Percentiles rank a stretch among this genome's conserved stretches.
phyloP scores from a whole-genome alignment of 2,113 vertebrate species.

The Pangasianodon hypophthalmus region DNA sequence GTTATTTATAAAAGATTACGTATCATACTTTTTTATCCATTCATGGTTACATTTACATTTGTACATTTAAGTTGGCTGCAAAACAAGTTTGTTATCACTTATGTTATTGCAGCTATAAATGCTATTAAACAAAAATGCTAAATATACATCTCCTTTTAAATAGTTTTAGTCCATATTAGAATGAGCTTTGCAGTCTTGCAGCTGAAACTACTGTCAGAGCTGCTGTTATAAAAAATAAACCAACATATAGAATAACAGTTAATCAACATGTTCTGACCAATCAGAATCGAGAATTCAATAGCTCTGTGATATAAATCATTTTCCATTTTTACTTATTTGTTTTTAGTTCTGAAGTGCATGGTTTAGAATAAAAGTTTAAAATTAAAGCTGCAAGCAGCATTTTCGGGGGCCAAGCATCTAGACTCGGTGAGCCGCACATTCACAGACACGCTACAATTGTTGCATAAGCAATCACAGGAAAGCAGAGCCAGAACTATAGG shows the following conservation, averaged over 20 bases:
- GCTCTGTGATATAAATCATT: not conserved
- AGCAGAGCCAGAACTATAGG: no score
- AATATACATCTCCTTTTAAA: not conserved
- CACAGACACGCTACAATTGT: no score
- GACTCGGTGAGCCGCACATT: no score
- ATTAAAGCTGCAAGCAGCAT: no score
- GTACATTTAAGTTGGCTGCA: not conserved
- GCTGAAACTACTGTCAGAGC: not conserved
- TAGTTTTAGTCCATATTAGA: not conserved
- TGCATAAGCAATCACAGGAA: no score
- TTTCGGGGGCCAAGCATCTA: no score
- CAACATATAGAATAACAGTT: not conserved
- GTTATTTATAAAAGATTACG: not conserved
- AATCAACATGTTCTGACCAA: not conserved
- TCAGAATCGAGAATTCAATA: not conserved
- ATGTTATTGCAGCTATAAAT: no score
- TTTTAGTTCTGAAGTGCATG: not conserved
- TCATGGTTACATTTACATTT: not conserved
- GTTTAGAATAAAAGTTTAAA: no score
- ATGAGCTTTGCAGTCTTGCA: not conserved
- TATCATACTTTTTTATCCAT: not conserved
- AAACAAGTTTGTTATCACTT: not conserved
- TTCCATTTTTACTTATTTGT: not conserved
- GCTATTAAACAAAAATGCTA: not conserved
- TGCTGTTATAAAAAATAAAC: not conserved